Evolutionary conservation across 92 coral and sea anemone genomes (phyloP).

Genomic region (Plumapathes pennacea): DNA sequence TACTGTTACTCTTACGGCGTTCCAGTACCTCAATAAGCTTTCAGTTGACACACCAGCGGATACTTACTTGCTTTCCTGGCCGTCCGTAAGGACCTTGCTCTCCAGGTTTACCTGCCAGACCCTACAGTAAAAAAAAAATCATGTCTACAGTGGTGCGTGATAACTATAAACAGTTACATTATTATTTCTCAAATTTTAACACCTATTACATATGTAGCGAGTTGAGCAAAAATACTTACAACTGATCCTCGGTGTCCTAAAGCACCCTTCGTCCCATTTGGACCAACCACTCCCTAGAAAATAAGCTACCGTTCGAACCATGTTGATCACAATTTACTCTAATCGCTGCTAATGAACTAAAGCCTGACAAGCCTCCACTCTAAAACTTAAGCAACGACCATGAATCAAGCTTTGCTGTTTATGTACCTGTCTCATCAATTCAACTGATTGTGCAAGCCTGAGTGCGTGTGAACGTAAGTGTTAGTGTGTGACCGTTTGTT

Average conservation of each 20-base stretch:
- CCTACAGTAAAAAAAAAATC: slow-evolving; percentile 15
- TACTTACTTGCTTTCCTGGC: slow-evolving; percentile 28
- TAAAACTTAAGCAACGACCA: too few relatives aligned
- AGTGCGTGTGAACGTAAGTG: too few relatives aligned
- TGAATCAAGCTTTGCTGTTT: background rate
- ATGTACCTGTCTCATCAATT: background rate
- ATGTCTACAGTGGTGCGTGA: too few relatives aligned
- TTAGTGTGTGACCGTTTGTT: too few relatives aligned
- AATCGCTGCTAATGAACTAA: background rate
- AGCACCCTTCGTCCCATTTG: slow-evolving; percentile 61
- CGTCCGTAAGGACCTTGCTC: slow-evolving; percentile 48
- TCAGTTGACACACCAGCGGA: background rate
- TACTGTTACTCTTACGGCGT: background rate
- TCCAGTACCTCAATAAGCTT: background rate
- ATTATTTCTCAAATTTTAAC: too few relatives aligned
- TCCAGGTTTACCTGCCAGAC: slow-evolving; percentile 61
- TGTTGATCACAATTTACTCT: background rate
- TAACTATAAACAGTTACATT: too few relatives aligned
- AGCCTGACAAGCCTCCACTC: too few relatives aligned
- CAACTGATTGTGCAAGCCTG: background rate
- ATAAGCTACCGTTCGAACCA: background rate
- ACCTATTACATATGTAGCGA: too few relatives aligned
- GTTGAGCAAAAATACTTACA: background rate
- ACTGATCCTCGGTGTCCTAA: slow-evolving; percentile 48
- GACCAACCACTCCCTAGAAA: slow-evolving; percentile 63